Base-by-base conservation (phyloP, 2,888 invertebrate genomes). In the Mythimna impura region DNA sequence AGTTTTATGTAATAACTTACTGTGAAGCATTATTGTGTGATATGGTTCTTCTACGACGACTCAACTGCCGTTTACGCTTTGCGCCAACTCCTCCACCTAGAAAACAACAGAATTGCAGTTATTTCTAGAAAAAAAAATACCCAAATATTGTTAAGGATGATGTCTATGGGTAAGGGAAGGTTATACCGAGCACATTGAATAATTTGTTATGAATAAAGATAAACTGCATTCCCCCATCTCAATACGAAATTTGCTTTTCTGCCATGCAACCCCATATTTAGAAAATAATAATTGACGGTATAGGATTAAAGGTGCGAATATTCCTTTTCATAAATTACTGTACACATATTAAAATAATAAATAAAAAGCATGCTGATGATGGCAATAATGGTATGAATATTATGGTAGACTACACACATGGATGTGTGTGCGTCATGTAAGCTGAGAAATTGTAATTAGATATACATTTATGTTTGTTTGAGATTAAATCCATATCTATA, bases 81-180 rank as follows among this genome's bases (percentile, higher is more conserved):
- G 83, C 82, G 34, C 75, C 76, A 6, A 83, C 79, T 34, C 74
- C 85, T 74, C 88, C 91, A 78, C 88, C 91, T 91, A 66, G 40
- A 79, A 82, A 73, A 43, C 75, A 76, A 71, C 20, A 62, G 22
- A 30, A 55, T 20, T 20, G 25, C 4, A 50, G 20, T 43, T 30
- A 78, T 55, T 66, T 43, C 9, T 36, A 22, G 6, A 12, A 66
- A 66, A 55, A 25, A 22, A 14, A 3, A 43, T 22, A 22, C 2
- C 8, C 6, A 20, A 25, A 25, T 20, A 22, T 20, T 55, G n/a
- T 22, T 17, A 47, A 47, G 43, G 17, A 20, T 47, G 17, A 9
- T n/a, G n/a, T n/a, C n/a, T n/a, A n/a, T n/a, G 14, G 30, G 17
- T 30, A 58, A 66, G 43, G 43, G 3, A n/a, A 0, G 14, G 14